These are phyloP conservation scores for Drosophila yakuba DNA, from an alignment of 1,140 invertebrate species.

Conservation along the genomic window DNA sequence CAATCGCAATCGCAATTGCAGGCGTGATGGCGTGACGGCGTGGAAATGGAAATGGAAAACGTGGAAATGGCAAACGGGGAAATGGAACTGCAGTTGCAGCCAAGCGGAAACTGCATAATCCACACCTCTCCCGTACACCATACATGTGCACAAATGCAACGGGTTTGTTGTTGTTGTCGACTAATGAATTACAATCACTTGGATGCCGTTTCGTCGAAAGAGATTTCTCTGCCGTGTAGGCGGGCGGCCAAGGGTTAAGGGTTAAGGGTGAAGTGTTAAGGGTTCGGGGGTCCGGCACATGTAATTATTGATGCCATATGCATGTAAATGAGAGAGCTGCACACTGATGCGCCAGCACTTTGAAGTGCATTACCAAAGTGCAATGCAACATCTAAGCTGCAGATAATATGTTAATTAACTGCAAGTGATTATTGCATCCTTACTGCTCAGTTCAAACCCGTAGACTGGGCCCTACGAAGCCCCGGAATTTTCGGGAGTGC, in stretches of 20 bases:
- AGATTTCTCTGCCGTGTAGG: constrained; percentile 32
- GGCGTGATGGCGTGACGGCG: not conserved
- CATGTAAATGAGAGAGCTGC: constrained; percentile 66
- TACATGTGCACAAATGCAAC: constrained; percentile 57
- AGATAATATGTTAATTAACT: constrained; percentile 81
- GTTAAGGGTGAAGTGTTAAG: constrained; percentile 2
- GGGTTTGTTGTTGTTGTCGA: constrained; percentile 71
- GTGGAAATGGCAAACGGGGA: constrained; percentile 4
- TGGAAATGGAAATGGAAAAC: constrained; percentile 7
- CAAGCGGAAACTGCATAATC: constrained; percentile 80
- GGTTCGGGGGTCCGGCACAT: constrained; percentile 44
- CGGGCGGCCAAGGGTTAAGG: not conserved
- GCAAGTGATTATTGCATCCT: constrained; percentile 62
- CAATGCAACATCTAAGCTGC: constrained; percentile 46
- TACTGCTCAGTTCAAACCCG: constrained; percentile 40
- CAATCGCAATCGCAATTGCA: constrained; percentile 33
- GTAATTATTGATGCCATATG: constrained; percentile 72
- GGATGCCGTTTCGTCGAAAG: constrained; percentile 50
- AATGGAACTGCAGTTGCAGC: constrained; percentile 67
- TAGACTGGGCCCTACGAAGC: not conserved
- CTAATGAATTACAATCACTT: constrained; percentile 82
- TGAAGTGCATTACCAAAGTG: constrained; percentile 82
- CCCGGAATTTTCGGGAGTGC: constrained; percentile 2
- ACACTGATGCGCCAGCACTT: constrained; percentile 79
- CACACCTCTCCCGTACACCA: constrained; percentile 37